Conservation (phyloP, 2,797 vertebrate species). For the Eulemur albifrons region DNA sequence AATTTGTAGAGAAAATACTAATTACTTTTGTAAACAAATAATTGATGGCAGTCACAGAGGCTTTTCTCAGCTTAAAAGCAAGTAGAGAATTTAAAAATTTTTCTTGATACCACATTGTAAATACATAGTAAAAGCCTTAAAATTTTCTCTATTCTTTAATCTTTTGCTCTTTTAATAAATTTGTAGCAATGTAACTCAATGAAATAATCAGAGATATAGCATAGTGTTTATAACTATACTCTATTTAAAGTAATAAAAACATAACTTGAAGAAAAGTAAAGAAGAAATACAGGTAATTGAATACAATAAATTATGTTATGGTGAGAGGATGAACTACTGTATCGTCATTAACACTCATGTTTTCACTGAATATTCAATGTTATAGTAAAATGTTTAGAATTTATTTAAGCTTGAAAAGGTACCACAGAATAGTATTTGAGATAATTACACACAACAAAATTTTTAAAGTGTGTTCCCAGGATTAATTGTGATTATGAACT, state of each 20-base stretch:
- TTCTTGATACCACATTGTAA: neutral
- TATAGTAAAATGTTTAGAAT: neutral
- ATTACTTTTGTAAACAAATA: neutral
- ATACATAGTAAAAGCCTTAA: neutral
- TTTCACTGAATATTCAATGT: neutral
- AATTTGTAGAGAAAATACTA: neutral
- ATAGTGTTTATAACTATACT: neutral
- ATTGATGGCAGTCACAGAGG: neutral
- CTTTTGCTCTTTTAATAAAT: neutral
- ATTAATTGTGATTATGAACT: neutral
- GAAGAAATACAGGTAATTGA: neutral
- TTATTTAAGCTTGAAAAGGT: neutral
- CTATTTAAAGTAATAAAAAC: neutral
- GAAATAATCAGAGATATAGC: neutral
- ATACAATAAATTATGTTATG: neutral
- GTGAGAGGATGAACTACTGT: neutral
- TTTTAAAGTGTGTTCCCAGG: neutral
- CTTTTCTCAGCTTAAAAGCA: neutral
- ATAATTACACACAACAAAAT: neutral
- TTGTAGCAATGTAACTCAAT: neutral
- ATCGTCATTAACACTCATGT: neutral
- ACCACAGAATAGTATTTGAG: neutral
- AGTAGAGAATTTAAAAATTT: neutral
- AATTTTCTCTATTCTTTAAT: neutral
- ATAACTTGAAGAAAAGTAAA: neutral